Conservation (phyloP, 2,888 invertebrate species). For the Tryphoninae sp. region DNA sequence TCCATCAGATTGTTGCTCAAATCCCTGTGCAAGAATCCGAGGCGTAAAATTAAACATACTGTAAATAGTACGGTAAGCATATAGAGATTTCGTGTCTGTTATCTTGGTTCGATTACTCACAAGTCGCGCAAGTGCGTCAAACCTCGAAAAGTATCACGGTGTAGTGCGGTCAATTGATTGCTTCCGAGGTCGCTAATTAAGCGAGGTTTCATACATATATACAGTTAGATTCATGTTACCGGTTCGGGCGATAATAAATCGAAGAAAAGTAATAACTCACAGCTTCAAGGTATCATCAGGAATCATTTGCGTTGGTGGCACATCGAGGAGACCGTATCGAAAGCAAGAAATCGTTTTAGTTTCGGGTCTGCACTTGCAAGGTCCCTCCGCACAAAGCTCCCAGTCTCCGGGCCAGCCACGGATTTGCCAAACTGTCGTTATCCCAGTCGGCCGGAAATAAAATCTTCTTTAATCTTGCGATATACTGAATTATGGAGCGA, state of each 20-base stretch:
- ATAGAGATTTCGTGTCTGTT: background rate
- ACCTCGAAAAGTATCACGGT: slow-evolving; percentile 87
- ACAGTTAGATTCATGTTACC: background rate
- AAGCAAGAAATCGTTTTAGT: slow-evolving; percentile 87
- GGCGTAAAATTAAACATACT: too few species aligned
- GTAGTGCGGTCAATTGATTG: slow-evolving; percentile 86
- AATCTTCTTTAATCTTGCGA: too few species aligned
- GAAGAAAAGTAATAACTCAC: slow-evolving; percentile 80
- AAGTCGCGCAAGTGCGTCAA: slow-evolving; percentile 84
- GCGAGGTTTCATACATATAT: slow-evolving; percentile 4
- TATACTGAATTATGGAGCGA: background rate
- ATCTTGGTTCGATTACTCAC: slow-evolving; percentile 77
- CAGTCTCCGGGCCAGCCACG: slow-evolving; percentile 84
- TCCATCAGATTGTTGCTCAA: slow-evolving; percentile 77
- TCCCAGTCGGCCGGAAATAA: background rate
- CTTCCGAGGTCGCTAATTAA: slow-evolving; percentile 87
- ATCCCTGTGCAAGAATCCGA: slow-evolving; percentile 69
- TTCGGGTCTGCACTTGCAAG: slow-evolving; percentile 86
- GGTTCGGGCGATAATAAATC: background rate
- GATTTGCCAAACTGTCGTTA: slow-evolving; percentile 85
- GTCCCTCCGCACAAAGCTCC: slow-evolving; percentile 84
- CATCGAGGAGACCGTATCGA: slow-evolving; percentile 84
- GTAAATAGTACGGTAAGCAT: background rate
- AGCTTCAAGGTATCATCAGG: slow-evolving; percentile 86
- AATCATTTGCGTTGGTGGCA: slow-evolving; percentile 85